Evolutionary conservation across 2,797 vertebrate genomes (phyloP), one percentile per base, ranked within the genome.

Genomic region (Myoxocephalus aenaeus): DNA sequence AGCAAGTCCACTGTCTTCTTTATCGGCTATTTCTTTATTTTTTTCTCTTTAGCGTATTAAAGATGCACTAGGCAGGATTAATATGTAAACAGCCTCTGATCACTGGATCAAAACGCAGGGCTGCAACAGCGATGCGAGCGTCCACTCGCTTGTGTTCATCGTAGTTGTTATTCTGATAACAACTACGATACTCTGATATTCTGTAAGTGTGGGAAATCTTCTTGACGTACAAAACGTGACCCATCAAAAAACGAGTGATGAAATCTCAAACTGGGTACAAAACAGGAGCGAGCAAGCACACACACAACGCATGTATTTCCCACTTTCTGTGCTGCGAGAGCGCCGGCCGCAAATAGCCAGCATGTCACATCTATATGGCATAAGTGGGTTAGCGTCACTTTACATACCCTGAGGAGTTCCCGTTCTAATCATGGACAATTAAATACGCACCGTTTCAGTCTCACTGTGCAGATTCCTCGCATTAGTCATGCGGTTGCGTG

Each of bases 381-480:
- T 83, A 91, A 90, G 72, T 89, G 86, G 86, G 89, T 92, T 91
- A 91, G 85, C 82, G 46, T 82, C 80, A 75, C 71, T 89, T 86
- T 81, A 80, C 82, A 77, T 80, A 79, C 85, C 87, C 81, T 0
- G 42, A 88, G 84, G 88, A 90, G 74, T 42, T 75, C 29, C 29
- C 65, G 48, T 86, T 82, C 73, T 78, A 85, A 90, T 84, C 86
- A 61, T 8, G 65, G 82, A 86, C 78, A 84, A 81, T 90, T 90
- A 87, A 91, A 90, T 74, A 57, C 10, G 65, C 71, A 65, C 76
- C 38, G 72, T 75, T 83, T 87, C 65, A 76, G 36, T 80, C 75
- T 70, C 42, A 36, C 65, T 53, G 76, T 53, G 63, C 64, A 57
- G 53, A 81, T 82, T 72, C 48, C 50, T 58, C 75, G 50, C 72